Evolutionary conservation across 2,113 vertebrate genomes (phyloP).

Genomic region (Etheostoma spectabile): DNA sequence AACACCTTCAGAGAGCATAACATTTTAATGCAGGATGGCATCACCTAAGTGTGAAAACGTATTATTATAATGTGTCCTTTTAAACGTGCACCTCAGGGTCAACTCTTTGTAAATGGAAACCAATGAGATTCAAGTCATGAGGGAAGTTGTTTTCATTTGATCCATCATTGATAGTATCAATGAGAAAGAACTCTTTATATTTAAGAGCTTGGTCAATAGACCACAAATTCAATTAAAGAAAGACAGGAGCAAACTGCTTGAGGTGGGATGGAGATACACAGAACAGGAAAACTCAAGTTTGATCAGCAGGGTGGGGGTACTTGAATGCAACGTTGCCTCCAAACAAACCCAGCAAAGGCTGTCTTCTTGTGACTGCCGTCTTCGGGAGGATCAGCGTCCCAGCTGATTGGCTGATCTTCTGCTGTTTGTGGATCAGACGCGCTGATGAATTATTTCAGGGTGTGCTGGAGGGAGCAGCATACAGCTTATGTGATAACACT

Average conservation of each 20-base stretch:
- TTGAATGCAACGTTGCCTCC: conserved; percentile 25
- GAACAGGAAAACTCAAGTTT: conserved; percentile 5
- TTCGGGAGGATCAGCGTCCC: conserved; percentile 55
- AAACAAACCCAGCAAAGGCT: conserved; percentile 10
- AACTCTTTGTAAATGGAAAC: conserved; percentile 13
- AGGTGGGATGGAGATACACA: neutral
- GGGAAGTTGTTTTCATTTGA: conserved; percentile 6
- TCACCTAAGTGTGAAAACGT: conserved; percentile 2
- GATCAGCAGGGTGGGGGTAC: conserved; percentile 37
- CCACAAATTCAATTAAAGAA: neutral
- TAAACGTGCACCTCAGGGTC: conserved; percentile 1
- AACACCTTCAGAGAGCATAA: conserved; percentile 17
- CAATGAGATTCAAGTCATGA: neutral
- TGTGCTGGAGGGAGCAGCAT: conserved; percentile 43
- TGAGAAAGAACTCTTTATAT: neutral
- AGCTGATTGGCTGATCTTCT: conserved; percentile 42
- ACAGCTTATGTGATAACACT: too few relatives aligned
- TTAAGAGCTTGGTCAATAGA: conserved; percentile 17
- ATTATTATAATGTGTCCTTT: conserved; percentile 19
- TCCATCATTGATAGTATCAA: conserved; percentile 7
- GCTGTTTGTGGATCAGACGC: conserved; percentile 54
- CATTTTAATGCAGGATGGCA: neutral
- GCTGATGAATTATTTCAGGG: conserved; percentile 59
- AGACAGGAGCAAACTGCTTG: neutral
- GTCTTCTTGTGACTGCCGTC: conserved; percentile 21